Conservation (phyloP, 64 coral and sea anemone genomes). For the Montipora sp. region DNA sequence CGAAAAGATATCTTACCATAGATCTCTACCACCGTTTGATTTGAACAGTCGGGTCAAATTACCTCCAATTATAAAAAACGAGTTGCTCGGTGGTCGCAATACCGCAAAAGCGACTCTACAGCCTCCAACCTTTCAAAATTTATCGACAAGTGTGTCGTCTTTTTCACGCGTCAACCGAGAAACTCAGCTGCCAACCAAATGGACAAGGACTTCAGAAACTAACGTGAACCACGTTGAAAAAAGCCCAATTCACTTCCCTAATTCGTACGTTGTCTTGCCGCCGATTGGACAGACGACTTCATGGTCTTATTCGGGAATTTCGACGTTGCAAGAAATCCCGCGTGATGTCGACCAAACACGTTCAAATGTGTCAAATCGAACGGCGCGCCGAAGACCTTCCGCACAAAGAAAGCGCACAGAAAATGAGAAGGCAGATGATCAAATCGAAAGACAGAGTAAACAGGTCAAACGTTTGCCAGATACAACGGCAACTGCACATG, state of each 20-base stretch:
- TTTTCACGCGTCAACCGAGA: conserved; percentile 14
- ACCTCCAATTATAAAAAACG: conserved; percentile 67
- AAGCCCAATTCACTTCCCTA: conserved; percentile 39
- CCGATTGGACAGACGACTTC: conserved; percentile 57
- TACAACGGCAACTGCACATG: neutral
- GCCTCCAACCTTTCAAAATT: neutral
- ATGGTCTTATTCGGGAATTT: neutral
- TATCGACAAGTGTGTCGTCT: neutral
- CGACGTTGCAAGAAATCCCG: neutral
- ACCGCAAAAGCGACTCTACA: neutral
- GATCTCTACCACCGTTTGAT: conserved; percentile 22
- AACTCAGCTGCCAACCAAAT: neutral
- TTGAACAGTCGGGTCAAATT: conserved; percentile 66
- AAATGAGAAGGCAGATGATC: neutral
- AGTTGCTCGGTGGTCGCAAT: conserved; percentile 28
- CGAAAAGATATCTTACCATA: neutral
- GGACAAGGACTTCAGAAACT: neutral
- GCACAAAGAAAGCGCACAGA: neutral
- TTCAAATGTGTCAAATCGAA: neutral
- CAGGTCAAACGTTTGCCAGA: neutral
- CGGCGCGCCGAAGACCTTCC: neutral
- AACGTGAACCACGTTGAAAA: conserved; percentile 33
- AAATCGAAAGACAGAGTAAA: neutral
- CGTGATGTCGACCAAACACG: neutral
- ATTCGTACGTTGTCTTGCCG: conserved; percentile 69